Evolutionary conservation across 2,797 vertebrate species (phyloP), one percentile per base, ranked within the genome.

Genomic region (Anguilla marmorata): DNA sequence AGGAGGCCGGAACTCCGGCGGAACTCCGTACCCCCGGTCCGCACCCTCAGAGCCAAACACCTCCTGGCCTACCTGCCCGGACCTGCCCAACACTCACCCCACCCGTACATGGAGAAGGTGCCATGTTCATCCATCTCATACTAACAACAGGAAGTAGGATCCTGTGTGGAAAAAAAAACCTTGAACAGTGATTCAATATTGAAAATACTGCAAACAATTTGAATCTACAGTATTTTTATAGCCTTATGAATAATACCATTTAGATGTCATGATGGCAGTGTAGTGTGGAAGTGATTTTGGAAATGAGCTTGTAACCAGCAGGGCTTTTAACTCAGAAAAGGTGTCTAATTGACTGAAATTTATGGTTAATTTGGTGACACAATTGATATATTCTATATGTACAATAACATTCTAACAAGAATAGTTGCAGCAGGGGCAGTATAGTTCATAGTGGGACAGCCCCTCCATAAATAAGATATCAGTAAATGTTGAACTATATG

Each of bases 11-110:
- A 95, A 60, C 89, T 90, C 74, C 93, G 95, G 50, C 94, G 95
- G 91, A 95, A 96, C 92, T 95, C 96, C 72, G 92, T 96, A 8
- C 95, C 95, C 0, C 93, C 90, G 0, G 91, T 90, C 0, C 94
- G 96, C 90, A 91, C 91, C 0, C 94, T 95, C 30, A 95, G 92
- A 0, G 95, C 95, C 19, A 95, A 95, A 92, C 95, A 95, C 85
- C 93, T 96, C 91, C 92, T 96, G 92, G 95, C 96, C 0, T 95
- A 95, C 90, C 93, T 96, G 84, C 95, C 95, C 0, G 92, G 95
- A 89, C 93, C 95, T 0, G 91, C 92, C 52, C 86, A 92, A 0
- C 92, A 94, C 82, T 90, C 91, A 1, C 74, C 90, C 84, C 89
- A 24, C 54, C 11, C 54, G 14, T 16, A 14, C 54, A 56, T 16